Percentiles rank a stretch among this genome's conserved stretches.
These are phyloP conservation scores for Lutjanus argentimaculatus DNA, from an alignment of 2,797 vertebrate species.

Conservation along the genomic window DNA sequence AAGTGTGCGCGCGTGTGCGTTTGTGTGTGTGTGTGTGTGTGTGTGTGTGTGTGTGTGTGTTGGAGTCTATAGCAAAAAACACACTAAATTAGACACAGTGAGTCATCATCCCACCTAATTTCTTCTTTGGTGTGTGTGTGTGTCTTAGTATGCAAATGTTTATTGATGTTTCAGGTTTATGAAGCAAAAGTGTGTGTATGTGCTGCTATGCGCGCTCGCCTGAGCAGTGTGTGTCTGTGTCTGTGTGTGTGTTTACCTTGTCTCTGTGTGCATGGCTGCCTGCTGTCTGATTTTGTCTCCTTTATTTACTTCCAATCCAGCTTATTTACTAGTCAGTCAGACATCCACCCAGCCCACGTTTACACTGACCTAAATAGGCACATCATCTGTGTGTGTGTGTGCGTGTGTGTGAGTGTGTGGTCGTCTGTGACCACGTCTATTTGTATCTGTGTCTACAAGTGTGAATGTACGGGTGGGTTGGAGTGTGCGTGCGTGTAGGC, in stretches of 20 bases:
- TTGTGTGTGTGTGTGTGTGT: not conserved
- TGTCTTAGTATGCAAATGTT: conserved; percentile 51
- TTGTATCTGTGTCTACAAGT: conserved; percentile 12
- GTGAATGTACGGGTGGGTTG: not conserved
- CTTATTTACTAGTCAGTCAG: conserved; percentile 72
- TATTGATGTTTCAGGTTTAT: conserved; percentile 51
- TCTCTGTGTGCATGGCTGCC: conserved; percentile 54
- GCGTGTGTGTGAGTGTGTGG: not conserved
- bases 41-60: conserved; percentile 18
- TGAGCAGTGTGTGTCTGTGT: conserved; percentile 7
- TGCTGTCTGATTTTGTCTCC: conserved; percentile 70
- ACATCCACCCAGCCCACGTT: conserved; percentile 64
- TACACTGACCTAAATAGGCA: conserved; percentile 72
- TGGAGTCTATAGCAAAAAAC: conserved; percentile 30
- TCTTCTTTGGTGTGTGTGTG: conserved; percentile 16
- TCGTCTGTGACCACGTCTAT: conserved; percentile 23
- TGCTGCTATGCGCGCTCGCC: not conserved
- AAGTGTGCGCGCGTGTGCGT: conserved; percentile 4
- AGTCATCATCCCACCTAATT: conserved; percentile 59
- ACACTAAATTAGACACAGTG: conserved; percentile 51
- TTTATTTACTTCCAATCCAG: conserved; percentile 69
- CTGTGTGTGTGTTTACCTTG: conserved; percentile 53
- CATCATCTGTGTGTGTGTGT: conserved; percentile 26
- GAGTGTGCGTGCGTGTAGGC: not conserved
- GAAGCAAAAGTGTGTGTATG: conserved; percentile 22